These are phyloP conservation scores for Saxidomus purpurata DNA, from an alignment of 1,140 invertebrate species.

Conservation along the genomic window DNA sequence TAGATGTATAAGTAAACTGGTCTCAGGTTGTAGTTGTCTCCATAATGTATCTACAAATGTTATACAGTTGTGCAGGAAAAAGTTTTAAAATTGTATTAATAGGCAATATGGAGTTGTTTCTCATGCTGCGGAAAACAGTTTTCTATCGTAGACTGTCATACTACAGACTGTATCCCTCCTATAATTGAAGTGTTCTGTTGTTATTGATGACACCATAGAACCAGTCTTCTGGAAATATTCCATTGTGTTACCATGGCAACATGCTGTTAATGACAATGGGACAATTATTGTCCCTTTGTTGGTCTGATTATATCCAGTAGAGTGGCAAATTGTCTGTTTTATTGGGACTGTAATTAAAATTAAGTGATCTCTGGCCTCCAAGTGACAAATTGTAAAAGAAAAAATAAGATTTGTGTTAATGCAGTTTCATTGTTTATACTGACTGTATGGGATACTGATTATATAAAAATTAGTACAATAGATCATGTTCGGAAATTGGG, in stretches of 20 bases:
- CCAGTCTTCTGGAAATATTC: constrained; percentile 35
- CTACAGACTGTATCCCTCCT: neutral
- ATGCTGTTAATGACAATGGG: constrained; percentile 19
- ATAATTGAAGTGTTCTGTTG: constrained; percentile 25
- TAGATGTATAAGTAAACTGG: no score
- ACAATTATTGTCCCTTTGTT: constrained; percentile 44
- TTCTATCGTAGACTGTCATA: neutral
- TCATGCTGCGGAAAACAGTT: neutral
- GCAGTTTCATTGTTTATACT: no score
- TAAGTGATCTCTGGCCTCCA: constrained; percentile 13
- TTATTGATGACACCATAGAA: constrained; percentile 46
- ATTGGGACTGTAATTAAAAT: constrained; percentile 41
- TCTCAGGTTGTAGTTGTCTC: no score
- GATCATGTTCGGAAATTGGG: no score
- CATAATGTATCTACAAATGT: no score
- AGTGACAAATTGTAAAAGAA: constrained; percentile 15
- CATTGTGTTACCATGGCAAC: constrained; percentile 43
- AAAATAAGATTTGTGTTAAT: neutral
- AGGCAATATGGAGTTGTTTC: no score
- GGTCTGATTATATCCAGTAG: constrained; percentile 20
- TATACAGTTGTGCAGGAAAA: no score
- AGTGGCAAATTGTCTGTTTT: constrained; percentile 52
- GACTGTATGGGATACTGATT: no score
- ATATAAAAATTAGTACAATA: no score
- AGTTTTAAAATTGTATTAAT: no score